Percentiles rank a stretch among this genome's conserved stretches.
phyloP scores from a whole-genome alignment of 1,140 invertebrate genomes.

The Yoshiicerus persimilis region DNA sequence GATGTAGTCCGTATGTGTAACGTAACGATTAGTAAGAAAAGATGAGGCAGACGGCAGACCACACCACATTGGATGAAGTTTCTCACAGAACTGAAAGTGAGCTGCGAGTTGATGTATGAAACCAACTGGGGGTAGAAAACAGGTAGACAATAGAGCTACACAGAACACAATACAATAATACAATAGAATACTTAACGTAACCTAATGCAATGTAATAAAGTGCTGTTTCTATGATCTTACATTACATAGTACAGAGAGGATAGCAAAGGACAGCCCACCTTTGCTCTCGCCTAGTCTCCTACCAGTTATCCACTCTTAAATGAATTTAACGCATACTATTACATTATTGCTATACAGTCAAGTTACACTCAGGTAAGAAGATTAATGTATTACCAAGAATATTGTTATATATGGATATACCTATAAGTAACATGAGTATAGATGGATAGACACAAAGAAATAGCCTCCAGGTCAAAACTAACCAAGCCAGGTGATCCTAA shows the following conservation, averaged over 20 bases:
- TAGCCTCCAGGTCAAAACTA: background rate
- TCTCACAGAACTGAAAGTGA: constrained; percentile 13
- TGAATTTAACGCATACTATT: background rate
- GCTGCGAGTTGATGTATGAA: background rate
- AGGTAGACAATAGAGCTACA: constrained; percentile 7
- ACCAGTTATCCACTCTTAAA: background rate
- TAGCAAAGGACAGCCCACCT: background rate
- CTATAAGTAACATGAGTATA: no score
- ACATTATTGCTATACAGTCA: background rate
- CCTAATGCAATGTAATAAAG: background rate
- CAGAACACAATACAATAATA: background rate
- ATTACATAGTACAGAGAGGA: background rate
- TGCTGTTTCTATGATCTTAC: background rate
- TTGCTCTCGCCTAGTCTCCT: background rate
- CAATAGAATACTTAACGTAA: background rate
- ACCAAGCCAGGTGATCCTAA: background rate
- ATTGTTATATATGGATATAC: no score
- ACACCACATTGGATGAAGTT: background rate
- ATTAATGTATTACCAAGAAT: background rate
- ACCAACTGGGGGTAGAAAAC: background rate
- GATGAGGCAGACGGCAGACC: background rate
- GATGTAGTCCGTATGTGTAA: background rate
- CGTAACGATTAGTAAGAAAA: background rate
- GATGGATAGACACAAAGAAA: no score
- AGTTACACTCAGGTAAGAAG: background rate